Conservation (phyloP, 2,888 invertebrate species). For the Furcula furcula region DNA sequence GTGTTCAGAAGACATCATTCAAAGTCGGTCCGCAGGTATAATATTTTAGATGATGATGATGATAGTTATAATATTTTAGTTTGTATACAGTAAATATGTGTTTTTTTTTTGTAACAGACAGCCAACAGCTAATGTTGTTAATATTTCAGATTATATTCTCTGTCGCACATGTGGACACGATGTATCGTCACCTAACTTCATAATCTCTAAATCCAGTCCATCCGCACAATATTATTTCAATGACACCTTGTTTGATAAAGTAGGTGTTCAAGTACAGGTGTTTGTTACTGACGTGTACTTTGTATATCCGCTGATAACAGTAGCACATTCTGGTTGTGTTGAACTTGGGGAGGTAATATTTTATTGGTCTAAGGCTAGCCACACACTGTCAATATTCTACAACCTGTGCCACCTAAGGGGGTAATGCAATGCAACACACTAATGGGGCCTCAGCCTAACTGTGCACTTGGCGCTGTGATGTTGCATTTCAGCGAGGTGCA, state of each 20-base stretch:
- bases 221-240: conserved; percentile 41
- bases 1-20: conserved; percentile 8
- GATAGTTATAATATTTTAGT: no score
- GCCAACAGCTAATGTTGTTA: no score
- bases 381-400: no score
- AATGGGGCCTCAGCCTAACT: no score
- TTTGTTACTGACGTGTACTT: conserved; percentile 44
- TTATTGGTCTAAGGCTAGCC: no score
- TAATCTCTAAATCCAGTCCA: conserved; percentile 43
- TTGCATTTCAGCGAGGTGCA: no score
- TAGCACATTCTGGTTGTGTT: conserved; percentile 43
- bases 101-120: no score
- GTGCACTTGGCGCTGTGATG: no score
- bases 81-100: no score
- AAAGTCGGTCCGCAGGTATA: conserved; percentile 1
- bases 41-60: neutral
- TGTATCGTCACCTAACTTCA: conserved; percentile 36
- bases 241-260: conserved; percentile 48
- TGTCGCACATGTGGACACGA: conserved; percentile 56
- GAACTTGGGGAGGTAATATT: conserved; percentile 56
- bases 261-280: conserved; percentile 49
- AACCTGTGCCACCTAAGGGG: no score
- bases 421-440: no score
- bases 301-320: conserved; percentile 47
- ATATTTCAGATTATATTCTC: conserved; percentile 47